phyloP scores from a whole-genome alignment of 2,888 invertebrate species.

The Heterodera filipjevi region DNA sequence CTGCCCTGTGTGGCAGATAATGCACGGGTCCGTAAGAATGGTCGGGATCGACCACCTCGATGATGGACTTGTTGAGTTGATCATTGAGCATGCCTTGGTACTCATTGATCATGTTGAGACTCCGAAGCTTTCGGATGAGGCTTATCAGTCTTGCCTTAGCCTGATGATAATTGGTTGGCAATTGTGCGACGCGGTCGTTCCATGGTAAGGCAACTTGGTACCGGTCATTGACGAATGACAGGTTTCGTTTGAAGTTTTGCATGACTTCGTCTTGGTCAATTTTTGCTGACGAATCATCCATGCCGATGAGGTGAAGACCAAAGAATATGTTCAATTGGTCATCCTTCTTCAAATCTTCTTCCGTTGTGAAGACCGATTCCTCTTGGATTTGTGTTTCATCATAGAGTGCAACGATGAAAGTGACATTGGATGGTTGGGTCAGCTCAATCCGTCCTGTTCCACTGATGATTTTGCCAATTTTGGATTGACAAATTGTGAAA shows the following conservation, averaged over 20 bases:
- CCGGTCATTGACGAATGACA: not conserved
- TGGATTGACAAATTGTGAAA: conserved; percentile 1
- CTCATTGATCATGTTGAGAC: not conserved
- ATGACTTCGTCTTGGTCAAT: not conserved
- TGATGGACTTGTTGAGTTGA: not conserved
- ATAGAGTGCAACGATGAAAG: not conserved
- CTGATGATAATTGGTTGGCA: not conserved
- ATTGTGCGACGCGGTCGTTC: not conserved
- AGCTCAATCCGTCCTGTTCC: not conserved
- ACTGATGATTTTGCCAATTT: conserved; percentile 9
- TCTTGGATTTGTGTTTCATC: not conserved
- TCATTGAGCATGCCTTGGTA: not conserved
- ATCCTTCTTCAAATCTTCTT: not conserved
- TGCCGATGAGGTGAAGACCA: not conserved
- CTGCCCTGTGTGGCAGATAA: conserved; percentile 31
- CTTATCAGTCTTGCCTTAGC: not conserved
- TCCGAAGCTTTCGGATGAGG: not conserved
- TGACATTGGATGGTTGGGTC: not conserved
- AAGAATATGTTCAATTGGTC: not conserved
- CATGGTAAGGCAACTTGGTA: conserved; percentile 5
- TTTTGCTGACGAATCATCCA: not conserved
- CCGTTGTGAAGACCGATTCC: not conserved
- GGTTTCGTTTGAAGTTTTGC: not conserved
- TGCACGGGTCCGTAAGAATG: conserved; percentile 7
- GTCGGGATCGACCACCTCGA: not conserved